phyloP scores from a whole-genome alignment of 2,113 vertebrate genomes.

The Stegostoma tigrinum region DNA sequence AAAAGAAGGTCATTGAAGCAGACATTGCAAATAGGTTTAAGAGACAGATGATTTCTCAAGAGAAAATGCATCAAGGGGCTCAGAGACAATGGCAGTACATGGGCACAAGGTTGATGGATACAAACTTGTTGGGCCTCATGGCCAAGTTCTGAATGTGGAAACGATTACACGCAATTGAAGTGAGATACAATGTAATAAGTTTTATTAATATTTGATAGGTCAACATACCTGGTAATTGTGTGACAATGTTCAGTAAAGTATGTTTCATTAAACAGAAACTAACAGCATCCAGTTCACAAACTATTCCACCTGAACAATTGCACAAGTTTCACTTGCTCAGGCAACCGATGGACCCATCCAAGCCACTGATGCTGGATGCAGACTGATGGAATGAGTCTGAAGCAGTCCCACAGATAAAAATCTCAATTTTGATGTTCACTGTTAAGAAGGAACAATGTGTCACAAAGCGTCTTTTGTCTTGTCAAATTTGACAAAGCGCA shows the following conservation, averaged over 20 bases:
- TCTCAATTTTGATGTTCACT: not conserved
- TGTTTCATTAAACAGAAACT: not conserved
- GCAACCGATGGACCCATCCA: not conserved
- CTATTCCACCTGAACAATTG: not conserved
- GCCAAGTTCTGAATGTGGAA: not conserved
- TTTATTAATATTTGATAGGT: not conserved
- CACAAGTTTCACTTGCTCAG: not conserved
- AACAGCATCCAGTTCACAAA: conserved; percentile 1
- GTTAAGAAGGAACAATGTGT: not conserved
- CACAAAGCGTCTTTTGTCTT: not conserved
- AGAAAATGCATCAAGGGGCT: not conserved
- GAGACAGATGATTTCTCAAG: not conserved
- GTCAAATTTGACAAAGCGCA: not conserved
- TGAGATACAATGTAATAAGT: not conserved
- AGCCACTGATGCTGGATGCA: not conserved
- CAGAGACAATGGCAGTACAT: not conserved
- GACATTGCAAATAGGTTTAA: not conserved
- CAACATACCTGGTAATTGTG: not conserved
- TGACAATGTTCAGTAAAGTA: not conserved
- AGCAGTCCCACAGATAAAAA: not conserved
- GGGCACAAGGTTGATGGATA: not conserved
- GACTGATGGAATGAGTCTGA: not conserved
- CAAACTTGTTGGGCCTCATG: not conserved
- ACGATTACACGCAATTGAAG: not conserved
- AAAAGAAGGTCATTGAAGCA: not conserved